phyloP scores from a whole-genome alignment of 2,888 invertebrate genomes.

The Nymphalis urticae region DNA sequence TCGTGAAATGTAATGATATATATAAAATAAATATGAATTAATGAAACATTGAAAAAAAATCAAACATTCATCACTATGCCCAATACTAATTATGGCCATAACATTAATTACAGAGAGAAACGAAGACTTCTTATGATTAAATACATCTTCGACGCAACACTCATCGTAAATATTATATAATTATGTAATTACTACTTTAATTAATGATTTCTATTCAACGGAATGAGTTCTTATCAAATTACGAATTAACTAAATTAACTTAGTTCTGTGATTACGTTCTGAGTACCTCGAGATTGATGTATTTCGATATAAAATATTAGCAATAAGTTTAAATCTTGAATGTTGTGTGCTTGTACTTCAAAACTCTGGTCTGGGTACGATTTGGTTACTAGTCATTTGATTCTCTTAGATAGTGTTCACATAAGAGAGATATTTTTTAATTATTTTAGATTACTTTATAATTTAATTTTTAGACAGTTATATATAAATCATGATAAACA shows the following conservation, averaged over 20 bases:
- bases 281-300: background rate
- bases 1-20: too few species aligned
- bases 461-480: too few species aligned
- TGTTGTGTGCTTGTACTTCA: too few species aligned
- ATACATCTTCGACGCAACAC: conserved; percentile 25
- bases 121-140: conserved; percentile 14
- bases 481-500: too few species aligned
- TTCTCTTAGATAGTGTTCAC: too few species aligned
- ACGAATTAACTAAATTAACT: conserved; percentile 20
- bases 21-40: too few species aligned
- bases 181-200: conserved; percentile 62
- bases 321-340: background rate
- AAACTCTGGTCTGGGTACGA: too few species aligned
- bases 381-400: too few species aligned
- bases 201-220: conserved; percentile 42
- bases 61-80: background rate
- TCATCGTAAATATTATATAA: conserved; percentile 65
- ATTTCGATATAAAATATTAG: background rate
- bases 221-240: conserved; percentile 34
- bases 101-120: conserved; percentile 5
- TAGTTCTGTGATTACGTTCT: background rate
- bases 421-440: too few species aligned
- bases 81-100: background rate
- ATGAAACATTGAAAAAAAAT: too few species aligned
- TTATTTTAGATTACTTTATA: too few species aligned